Base-by-base conservation (phyloP, 2,888 invertebrate species). In the Eucera pruinosa region DNA sequence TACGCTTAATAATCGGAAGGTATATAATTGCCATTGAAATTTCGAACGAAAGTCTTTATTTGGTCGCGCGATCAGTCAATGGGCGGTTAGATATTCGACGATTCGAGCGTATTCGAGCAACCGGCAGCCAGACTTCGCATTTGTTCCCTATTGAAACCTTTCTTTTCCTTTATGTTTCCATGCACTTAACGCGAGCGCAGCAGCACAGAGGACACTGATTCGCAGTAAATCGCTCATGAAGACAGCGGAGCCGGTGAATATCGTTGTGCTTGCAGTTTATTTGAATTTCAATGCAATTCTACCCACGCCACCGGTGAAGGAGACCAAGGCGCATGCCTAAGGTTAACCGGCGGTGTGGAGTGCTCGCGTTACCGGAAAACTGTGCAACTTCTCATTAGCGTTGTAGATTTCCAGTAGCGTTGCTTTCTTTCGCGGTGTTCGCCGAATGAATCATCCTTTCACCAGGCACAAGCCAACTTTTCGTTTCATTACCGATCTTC, bases 181-280 rank as follows among this genome's bases (percentile, higher is more conserved):
- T 7, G 41, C 52, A 69, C 27, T 76, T 80, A 70, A 55, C 57
- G 61, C 78, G 41, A 18, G 23, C 65, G 23, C 65, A 23, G n/a
- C 18, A 18, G 67, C 18, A 20, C 48, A 68, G 48, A 41, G n/a
- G n/a, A n/a, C n/a, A 71, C 71, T 70, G 65, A 73, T 72, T 69
- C 69, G 54, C 48, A 39, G 74, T 78, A 82, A 84, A 84, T 84
- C 80, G 74, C 39, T 84, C 77, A 73, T 79, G 72, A 84, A 77
- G 76, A 78, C 48, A 57, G 80, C 61, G 66, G 36, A n/a, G 43
- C 15, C 18, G 52, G 45, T 36, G 73, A 74, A 72, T 64, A 65
- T 71, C 74, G 48, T 43, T 58, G 68, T 57, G 74, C 75, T 58
- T 25, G 69, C 74, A 54, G 52, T 83, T 82, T 82, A 75, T 79